phyloP scores from a whole-genome alignment of 1,140 invertebrate species.

The Caenorhabditis elegans region DNA sequence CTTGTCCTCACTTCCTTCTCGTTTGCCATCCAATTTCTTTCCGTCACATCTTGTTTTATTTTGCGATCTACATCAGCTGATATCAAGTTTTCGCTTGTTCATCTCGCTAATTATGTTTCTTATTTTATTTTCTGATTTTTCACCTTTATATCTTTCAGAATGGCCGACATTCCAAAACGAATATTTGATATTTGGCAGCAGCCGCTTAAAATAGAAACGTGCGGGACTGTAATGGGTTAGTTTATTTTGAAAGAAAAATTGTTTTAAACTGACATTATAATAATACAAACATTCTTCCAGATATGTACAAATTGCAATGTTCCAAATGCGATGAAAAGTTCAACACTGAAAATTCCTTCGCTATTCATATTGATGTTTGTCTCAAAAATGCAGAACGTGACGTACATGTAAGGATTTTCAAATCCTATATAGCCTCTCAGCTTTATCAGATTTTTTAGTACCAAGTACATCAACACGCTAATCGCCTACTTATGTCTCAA shows the following conservation, averaged over 20 bases:
- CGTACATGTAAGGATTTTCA: neutral
- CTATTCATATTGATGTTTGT: neutral
- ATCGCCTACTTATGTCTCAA: neutral
- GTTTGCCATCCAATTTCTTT: neutral
- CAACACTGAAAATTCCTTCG: neutral
- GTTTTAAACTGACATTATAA: too few relatives aligned
- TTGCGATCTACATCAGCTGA: neutral
- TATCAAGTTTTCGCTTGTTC: neutral
- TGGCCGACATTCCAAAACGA: too few relatives aligned
- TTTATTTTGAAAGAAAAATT: too few relatives aligned
- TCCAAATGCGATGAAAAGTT: neutral
- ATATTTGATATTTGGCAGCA: too few relatives aligned
- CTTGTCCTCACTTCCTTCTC: slow-evolving; percentile 17
- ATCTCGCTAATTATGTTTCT: neutral
- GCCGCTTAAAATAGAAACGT: too few relatives aligned
- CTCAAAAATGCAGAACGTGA: neutral
- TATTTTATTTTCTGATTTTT: neutral
- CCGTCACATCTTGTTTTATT: neutral
- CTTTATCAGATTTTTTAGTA: neutral
- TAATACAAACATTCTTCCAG: neutral
- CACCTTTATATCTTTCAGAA: too few relatives aligned
- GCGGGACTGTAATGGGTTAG: too few relatives aligned
- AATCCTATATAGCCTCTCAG: neutral
- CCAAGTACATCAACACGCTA: neutral
- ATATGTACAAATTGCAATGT: neutral